Conservation (phyloP, 2,113 vertebrate genomes). For the Clarias gariepinus region DNA sequence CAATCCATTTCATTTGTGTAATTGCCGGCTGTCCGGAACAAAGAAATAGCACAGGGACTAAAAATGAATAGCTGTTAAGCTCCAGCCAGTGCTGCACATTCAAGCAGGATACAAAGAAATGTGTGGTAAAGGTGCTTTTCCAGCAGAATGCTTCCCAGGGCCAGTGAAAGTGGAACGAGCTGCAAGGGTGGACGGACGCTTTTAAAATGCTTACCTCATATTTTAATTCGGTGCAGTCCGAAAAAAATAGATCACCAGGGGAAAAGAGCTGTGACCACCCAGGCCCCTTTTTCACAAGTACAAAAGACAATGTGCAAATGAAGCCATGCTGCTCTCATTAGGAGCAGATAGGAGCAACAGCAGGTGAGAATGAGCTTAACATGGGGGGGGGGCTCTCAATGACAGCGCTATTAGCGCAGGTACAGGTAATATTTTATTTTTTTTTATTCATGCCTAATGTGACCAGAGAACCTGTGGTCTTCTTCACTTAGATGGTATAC, state of each 20-base stretch:
- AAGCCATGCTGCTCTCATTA: slow-evolving; percentile 57
- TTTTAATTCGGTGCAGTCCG: slow-evolving; percentile 9
- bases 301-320: slow-evolving; percentile 55
- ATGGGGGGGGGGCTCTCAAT: slow-evolving; percentile 29
- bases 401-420: slow-evolving; percentile 10
- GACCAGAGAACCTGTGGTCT: neutral
- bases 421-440: neutral
- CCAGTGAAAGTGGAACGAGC: neutral
- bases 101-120: slow-evolving; percentile 41
- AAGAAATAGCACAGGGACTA: slow-evolving; percentile 35
- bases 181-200: neutral
- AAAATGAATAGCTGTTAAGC: slow-evolving; percentile 45
- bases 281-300: slow-evolving; percentile 23
- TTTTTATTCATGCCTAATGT: neutral
- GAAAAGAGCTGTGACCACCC: neutral
- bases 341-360: slow-evolving; percentile 54
- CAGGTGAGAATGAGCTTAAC: slow-evolving; percentile 42
- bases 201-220: neutral
- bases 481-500: neutral
- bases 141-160: neutral
- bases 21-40: slow-evolving; percentile 57
- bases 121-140: slow-evolving; percentile 9
- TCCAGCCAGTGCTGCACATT: slow-evolving; percentile 51
- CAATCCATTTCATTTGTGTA: slow-evolving; percentile 60
- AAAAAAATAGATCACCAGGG: slow-evolving; percentile 23